These are phyloP conservation scores for Petrolisthes cinctipes DNA, from an alignment of 2,888 invertebrate genomes.

Conservation along the genomic window DNA sequence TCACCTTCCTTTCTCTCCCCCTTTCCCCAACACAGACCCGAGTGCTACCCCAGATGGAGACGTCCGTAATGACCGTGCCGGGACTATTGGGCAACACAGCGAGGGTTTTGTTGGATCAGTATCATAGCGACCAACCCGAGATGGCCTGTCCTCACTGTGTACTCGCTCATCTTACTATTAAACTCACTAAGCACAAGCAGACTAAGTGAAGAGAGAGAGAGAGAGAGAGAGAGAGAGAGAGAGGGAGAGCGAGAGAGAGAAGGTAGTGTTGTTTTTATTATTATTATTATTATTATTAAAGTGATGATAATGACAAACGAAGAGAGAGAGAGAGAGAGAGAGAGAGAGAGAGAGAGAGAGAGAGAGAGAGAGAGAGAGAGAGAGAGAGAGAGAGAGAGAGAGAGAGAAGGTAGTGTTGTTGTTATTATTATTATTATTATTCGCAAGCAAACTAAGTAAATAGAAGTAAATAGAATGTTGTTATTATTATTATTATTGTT, in stretches of 20 bases:
- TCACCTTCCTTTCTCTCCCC: too few species aligned
- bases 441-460: neutral
- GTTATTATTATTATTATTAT: neutral
- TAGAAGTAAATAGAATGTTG: too few species aligned
- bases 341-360: neutral
- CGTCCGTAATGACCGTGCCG: constrained; percentile 61
- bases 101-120: constrained; percentile 61
- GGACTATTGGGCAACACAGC: constrained; percentile 61
- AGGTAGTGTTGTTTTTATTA: neutral
- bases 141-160: constrained; percentile 64
- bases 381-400: neutral
- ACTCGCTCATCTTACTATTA: constrained; percentile 61
- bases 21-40: neutral
- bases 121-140: constrained; percentile 62
- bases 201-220: neutral
- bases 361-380: neutral
- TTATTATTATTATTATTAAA: neutral
- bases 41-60: constrained; percentile 61
- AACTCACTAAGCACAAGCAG: constrained; percentile 62
- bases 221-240: neutral
- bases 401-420: neutral
- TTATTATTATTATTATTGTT: too few species aligned
- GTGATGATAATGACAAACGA: too few species aligned
- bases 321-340: neutral
- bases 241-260: neutral